Evolutionary conservation across 2,888 invertebrate species (phyloP).

Genomic region (Callyntrura sp.): DNA sequence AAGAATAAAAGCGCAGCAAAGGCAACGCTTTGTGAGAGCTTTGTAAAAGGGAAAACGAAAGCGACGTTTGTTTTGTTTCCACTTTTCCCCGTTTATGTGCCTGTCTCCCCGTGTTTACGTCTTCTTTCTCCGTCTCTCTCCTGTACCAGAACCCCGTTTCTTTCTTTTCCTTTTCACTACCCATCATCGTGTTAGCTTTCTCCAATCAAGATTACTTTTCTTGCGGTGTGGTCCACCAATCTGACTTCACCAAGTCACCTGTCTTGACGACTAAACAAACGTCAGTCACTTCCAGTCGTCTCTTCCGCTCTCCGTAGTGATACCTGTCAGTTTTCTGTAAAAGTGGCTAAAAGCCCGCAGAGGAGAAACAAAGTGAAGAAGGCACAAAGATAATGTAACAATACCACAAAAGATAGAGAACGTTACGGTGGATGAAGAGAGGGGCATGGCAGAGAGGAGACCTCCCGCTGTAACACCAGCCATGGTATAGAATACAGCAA

Average conservation of each 20-base stretch:
- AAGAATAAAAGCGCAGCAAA: too few relatives aligned
- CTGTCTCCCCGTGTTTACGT: constrained; percentile 65
- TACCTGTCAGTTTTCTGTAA: constrained; percentile 75
- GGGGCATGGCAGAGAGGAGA: background rate
- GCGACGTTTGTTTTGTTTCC: constrained; percentile 9
- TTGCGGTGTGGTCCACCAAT: constrained; percentile 82
- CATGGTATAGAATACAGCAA: background rate
- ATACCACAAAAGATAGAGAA: constrained; percentile 13
- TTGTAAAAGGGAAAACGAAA: background rate
- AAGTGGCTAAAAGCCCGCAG: constrained; percentile 64
- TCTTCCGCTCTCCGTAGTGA: constrained; percentile 51
- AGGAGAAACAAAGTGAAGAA: background rate
- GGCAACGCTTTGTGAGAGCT: too few relatives aligned
- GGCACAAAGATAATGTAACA: constrained; percentile 29
- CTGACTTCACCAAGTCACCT: constrained; percentile 72
- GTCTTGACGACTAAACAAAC: constrained; percentile 72
- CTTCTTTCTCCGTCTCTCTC: constrained; percentile 54
- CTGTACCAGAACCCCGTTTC: constrained; percentile 1
- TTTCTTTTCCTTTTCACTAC: constrained; percentile 49
- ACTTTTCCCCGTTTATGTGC: constrained; percentile 56
- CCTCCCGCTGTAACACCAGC: too few relatives aligned
- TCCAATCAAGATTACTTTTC: constrained; percentile 82
- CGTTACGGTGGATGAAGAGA: background rate
- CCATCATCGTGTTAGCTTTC: constrained; percentile 79
- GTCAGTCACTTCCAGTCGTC: constrained; percentile 68